These are phyloP conservation scores for Drosophila phalerata DNA, from an alignment of 2,888 invertebrate genomes.

Conservation along the genomic window DNA sequence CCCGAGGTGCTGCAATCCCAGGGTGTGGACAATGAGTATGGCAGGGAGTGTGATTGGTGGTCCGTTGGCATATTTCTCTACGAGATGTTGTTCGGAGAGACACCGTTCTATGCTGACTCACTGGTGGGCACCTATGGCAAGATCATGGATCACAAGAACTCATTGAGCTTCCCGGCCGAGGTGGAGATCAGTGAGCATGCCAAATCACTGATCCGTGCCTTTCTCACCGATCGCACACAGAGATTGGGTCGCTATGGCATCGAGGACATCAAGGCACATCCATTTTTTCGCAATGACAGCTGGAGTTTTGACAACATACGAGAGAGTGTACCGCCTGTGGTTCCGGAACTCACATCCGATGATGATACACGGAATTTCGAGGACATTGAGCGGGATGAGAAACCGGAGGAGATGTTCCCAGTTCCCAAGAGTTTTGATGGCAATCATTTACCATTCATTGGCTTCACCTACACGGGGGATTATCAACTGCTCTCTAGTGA, in stretches of 20 bases:
- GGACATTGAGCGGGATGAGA: slow-evolving; percentile 97
- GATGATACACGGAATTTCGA: slow-evolving; percentile 99
- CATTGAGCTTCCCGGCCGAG: slow-evolving; percentile 97
- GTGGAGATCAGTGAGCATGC: slow-evolving; percentile 95
- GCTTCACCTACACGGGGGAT: slow-evolving; percentile 98
- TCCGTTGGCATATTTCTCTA: slow-evolving; percentile 99
- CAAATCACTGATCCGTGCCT: slow-evolving; percentile 95
- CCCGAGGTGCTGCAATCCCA: slow-evolving; percentile 99
- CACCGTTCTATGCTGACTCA: slow-evolving; percentile 99
- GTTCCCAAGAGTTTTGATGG: slow-evolving; percentile 99
- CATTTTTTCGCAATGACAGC: slow-evolving; percentile 98
- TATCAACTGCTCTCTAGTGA: slow-evolving; percentile 91
- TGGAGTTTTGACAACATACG: slow-evolving; percentile 99
- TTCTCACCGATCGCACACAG: slow-evolving; percentile 95
- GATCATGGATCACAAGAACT: slow-evolving; percentile 99
- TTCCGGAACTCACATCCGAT: slow-evolving; percentile 97
- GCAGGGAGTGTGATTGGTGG: slow-evolving; percentile 99
- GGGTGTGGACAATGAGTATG: slow-evolving; percentile 97
- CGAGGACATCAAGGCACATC: slow-evolving; percentile 97
- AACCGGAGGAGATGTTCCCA: slow-evolving; percentile 96
- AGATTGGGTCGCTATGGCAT: slow-evolving; percentile 96
- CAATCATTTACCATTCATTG: slow-evolving; percentile 99
- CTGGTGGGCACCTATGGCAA: slow-evolving; percentile 99
- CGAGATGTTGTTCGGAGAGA: slow-evolving; percentile 99
- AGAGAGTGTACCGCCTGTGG: slow-evolving; percentile 97